phyloP scores from a whole-genome alignment of 2,797 vertebrate species.

The Corythornis leucogaster region DNA sequence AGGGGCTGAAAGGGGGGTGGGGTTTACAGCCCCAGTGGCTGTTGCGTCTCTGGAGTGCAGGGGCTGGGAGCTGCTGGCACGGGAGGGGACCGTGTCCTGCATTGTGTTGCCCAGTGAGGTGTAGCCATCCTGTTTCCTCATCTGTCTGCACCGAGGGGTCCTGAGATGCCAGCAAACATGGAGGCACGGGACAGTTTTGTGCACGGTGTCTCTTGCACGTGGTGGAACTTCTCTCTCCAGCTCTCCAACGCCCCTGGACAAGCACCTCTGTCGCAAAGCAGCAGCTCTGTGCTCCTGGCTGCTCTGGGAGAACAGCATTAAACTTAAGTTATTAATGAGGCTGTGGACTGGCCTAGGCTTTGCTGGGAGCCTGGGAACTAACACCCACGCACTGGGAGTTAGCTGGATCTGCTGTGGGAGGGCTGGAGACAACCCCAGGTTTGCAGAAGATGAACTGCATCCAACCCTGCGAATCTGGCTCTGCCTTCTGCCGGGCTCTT shows the following conservation, averaged over 20 bases:
- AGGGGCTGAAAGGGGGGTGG: neutral
- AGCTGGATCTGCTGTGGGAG: rapidly evolving
- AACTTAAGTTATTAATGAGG: neutral
- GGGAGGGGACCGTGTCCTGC: rapidly evolving
- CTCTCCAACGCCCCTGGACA: rapidly evolving
- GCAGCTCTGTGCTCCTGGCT: neutral
- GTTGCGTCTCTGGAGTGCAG: rapidly evolving
- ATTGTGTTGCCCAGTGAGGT: neutral
- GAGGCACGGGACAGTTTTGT: neutral
- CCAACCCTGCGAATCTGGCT: neutral
- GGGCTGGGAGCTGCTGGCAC: neutral
- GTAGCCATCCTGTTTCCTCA: neutral
- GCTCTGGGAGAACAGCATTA: neutral
- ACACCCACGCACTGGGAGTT: rapidly evolving
- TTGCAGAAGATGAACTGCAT: rapidly evolving
- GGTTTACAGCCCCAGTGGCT: rapidly evolving
- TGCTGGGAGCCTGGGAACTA: neutral
- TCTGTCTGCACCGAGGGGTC: rapidly evolving
- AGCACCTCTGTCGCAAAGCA: neutral
- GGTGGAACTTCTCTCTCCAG: rapidly evolving
- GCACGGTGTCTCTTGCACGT: rapidly evolving
- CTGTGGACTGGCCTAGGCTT: neutral
- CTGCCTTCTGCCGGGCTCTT: neutral
- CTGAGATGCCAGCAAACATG: rapidly evolving
- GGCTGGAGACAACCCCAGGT: neutral